Percentiles rank a stretch among this genome's conserved stretches.
phyloP scores from a whole-genome alignment of 2,888 invertebrate species.

The Eristalis pertinax region DNA sequence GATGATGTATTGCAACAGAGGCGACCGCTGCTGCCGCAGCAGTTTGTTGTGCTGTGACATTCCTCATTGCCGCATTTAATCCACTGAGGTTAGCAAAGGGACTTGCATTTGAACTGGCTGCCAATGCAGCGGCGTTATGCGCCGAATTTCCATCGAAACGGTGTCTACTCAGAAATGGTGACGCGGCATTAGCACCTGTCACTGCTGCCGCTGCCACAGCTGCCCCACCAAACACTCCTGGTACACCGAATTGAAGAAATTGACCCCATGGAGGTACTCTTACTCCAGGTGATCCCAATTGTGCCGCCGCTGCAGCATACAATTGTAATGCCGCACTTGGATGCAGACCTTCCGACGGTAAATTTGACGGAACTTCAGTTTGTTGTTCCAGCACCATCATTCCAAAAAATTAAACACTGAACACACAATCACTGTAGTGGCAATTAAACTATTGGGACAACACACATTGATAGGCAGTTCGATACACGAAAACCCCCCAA shows the following conservation, averaged over 20 bases:
- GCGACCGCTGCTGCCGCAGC: conserved; percentile 80
- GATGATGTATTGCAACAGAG: conserved; percentile 80
- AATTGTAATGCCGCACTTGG: conserved; percentile 80
- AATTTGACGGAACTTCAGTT: conserved; percentile 73
- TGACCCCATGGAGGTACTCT: conserved; percentile 80
- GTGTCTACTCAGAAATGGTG: conserved; percentile 77
- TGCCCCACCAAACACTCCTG: conserved; percentile 78
- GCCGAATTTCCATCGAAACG: conserved; percentile 77
- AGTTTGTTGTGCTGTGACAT: conserved; percentile 79
- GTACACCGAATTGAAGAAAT: conserved; percentile 79
- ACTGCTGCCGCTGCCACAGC: conserved; percentile 73
- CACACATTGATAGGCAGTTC: conserved; percentile 49
- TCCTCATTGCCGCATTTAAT: conserved; percentile 79
- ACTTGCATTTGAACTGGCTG: conserved; percentile 78
- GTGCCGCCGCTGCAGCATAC: conserved; percentile 80
- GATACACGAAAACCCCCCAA: conserved; percentile 1
- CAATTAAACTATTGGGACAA: conserved; percentile 28
- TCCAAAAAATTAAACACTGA: conserved; percentile 28
- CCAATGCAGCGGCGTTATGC: conserved; percentile 78
- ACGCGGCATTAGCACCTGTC: conserved; percentile 40
- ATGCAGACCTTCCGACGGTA: conserved; percentile 79
- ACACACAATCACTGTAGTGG: conserved; percentile 39
- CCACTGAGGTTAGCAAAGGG: conserved; percentile 80
- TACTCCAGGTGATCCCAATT: conserved; percentile 79
- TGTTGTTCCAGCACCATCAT: conserved; percentile 68